Conservation (phyloP, 1,140 invertebrate genomes). For the Heterodera carotae region DNA sequence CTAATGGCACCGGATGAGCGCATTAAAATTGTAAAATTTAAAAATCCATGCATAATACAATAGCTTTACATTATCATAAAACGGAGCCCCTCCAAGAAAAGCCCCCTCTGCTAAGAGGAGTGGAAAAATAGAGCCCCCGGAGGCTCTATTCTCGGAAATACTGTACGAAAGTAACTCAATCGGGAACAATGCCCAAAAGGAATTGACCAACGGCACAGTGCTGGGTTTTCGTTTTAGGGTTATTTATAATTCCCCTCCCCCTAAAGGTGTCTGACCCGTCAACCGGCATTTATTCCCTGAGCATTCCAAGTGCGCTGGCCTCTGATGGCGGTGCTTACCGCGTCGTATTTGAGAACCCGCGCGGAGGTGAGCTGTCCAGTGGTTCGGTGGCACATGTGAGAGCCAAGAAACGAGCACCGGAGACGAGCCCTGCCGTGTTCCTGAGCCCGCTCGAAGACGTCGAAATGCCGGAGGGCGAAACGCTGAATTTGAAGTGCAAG, state of each 20-base stretch:
- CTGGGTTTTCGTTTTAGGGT: not conserved
- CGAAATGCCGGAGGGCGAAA: constrained; percentile 60
- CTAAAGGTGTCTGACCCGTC: constrained; percentile 45
- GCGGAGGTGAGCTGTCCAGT: constrained; percentile 58
- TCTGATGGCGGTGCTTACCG: constrained; percentile 61
- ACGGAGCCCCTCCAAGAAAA: no score
- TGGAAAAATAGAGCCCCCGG: no score
- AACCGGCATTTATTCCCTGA: constrained; percentile 57
- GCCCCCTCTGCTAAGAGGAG: no score
- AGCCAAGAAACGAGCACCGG: constrained; percentile 43
- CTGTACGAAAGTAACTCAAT: no score
- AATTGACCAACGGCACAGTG: constrained; percentile 68
- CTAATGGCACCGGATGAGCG: constrained; percentile 79
- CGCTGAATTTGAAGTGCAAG: constrained; percentile 63
- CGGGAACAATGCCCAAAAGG: no score
- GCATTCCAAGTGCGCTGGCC: constrained; percentile 48
- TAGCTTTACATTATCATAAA: no score
- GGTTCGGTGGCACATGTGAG: constrained; percentile 62
- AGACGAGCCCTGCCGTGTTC: constrained; percentile 53
- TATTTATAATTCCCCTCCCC: constrained; percentile 11
- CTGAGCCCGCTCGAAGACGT: constrained; percentile 57
- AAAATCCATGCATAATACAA: no score
- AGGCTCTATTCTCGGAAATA: no score
- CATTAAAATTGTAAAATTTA: constrained; percentile 21
- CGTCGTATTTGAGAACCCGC: constrained; percentile 60